Conservation (phyloP, 2,113 vertebrate genomes). For the Monopterus albus region DNA sequence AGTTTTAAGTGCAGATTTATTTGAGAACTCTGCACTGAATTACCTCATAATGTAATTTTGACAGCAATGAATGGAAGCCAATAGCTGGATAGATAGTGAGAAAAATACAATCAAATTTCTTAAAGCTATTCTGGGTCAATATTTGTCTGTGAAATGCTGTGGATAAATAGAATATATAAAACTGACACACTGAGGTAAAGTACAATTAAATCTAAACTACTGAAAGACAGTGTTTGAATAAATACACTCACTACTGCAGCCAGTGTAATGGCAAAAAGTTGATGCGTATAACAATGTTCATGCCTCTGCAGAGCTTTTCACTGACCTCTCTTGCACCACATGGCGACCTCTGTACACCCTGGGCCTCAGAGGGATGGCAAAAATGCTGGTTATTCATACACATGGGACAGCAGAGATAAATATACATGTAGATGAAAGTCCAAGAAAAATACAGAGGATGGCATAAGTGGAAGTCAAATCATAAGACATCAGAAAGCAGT, state of each 20-base stretch:
- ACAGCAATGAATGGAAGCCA: background rate
- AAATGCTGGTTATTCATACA: constrained; percentile 23
- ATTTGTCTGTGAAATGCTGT: too few species aligned
- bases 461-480: background rate
- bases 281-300: constrained; percentile 18
- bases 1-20: background rate
- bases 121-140: too few species aligned
- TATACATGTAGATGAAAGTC: background rate
- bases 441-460: background rate
- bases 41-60: background rate
- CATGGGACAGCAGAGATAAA: constrained; percentile 39
- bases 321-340: constrained; percentile 51
- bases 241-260: background rate
- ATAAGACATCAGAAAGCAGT: background rate
- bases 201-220: background rate
- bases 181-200: too few species aligned
- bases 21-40: background rate
- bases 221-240: background rate
- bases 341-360: constrained; percentile 59
- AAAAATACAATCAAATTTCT: background rate
- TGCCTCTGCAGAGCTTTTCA: constrained; percentile 42
- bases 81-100: background rate
- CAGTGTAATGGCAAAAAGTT: constrained; percentile 18
- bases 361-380: constrained; percentile 36
- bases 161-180: too few species aligned